Conservation (phyloP, 2,113 vertebrate genomes). For the Serinus canaria region DNA sequence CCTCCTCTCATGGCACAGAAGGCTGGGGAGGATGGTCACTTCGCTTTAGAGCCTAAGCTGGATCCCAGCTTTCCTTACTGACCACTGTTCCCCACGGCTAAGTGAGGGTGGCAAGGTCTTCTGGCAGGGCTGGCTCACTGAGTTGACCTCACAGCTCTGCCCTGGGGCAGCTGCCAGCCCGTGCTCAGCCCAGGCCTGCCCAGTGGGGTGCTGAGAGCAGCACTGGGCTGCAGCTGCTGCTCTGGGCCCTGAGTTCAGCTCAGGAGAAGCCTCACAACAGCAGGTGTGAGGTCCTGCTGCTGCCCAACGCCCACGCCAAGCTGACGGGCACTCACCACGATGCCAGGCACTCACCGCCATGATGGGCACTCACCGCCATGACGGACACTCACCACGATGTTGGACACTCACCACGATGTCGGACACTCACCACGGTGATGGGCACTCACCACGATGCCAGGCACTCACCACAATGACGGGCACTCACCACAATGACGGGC, state of each 20-base stretch:
- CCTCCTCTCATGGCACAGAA: background rate
- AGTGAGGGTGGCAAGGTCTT: too few species aligned
- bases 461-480: too few species aligned
- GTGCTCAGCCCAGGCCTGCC: background rate
- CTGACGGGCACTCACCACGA: background rate
- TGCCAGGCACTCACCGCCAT: background rate
- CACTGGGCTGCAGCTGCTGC: background rate
- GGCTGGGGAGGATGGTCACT: background rate
- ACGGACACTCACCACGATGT: background rate
- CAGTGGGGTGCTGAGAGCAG: rapidly evolving
- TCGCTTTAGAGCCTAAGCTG: background rate
- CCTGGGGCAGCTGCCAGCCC: background rate
- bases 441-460: too few species aligned
- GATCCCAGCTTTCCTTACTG: rapidly evolving
- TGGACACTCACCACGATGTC: too few species aligned
- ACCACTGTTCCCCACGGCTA: background rate
- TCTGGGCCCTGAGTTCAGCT: background rate
- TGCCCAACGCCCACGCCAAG: background rate
- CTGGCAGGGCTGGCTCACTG: background rate
- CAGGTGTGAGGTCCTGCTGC: background rate
- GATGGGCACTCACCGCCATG: background rate
- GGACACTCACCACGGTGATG: too few species aligned
- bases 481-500: too few species aligned
- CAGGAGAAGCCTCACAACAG: background rate
- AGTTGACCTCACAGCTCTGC: background rate